Conservation (phyloP, 2,888 invertebrate species). For the Pristionchus arcanus region DNA sequence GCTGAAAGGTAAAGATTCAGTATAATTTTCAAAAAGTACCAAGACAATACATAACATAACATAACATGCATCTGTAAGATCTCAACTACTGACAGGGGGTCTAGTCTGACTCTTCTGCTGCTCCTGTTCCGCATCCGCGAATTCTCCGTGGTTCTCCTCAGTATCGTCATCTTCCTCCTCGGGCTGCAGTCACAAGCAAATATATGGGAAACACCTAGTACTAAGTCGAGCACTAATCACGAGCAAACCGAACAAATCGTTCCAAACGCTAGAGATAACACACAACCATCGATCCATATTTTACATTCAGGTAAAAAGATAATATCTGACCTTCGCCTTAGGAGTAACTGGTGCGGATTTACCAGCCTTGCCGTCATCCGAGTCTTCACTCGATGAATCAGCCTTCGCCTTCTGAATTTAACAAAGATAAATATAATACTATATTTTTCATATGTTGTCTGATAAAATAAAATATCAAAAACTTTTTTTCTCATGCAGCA, state of each 20-base stretch:
- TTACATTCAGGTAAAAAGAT: neutral
- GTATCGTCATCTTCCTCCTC: conserved; percentile 42
- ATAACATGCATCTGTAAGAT: neutral
- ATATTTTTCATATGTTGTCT: too few species aligned
- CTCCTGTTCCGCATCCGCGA: conserved; percentile 13
- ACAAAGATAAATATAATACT: neutral
- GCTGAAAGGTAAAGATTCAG: conserved; percentile 50
- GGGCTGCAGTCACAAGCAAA: conserved; percentile 43
- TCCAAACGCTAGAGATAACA: neutral
- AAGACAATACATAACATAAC: neutral
- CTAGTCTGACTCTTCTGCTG: conserved; percentile 37
- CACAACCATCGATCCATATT: neutral
- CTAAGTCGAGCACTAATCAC: neutral
- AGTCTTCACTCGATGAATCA: neutral
- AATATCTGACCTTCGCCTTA: neutral
- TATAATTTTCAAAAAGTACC: neutral
- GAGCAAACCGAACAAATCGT: neutral
- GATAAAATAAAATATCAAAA: too few species aligned
- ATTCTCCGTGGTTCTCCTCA: conserved; percentile 54
- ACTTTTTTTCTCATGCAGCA: too few species aligned
- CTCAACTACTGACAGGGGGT: conserved; percentile 10
- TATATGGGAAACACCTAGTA: neutral
- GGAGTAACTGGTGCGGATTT: conserved; percentile 33
- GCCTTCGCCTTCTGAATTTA: neutral
- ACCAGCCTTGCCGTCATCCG: neutral